These are phyloP conservation scores for Aphodius granarius DNA, from an alignment of 2,888 invertebrate genomes.

Conservation along the genomic window DNA sequence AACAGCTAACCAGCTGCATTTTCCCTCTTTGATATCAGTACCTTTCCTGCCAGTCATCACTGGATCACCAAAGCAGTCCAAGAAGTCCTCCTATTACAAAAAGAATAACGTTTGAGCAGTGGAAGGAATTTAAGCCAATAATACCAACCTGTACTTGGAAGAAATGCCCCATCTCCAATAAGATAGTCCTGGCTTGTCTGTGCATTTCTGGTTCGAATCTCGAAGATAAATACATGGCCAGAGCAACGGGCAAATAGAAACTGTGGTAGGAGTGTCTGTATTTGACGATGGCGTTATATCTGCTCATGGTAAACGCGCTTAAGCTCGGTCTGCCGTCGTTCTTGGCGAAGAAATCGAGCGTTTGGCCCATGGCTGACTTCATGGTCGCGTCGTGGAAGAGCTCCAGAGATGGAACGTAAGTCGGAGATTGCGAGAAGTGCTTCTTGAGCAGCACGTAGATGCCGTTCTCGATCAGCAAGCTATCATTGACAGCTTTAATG, in stretches of 20 bases:
- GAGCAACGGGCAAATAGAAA: slow-evolving; percentile 83
- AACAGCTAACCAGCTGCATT: slow-evolving; percentile 94
- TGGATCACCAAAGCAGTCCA: slow-evolving; percentile 90
- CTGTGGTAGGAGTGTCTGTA: slow-evolving; percentile 91
- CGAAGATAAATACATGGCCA: slow-evolving; percentile 81
- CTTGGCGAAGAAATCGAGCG: slow-evolving; percentile 72
- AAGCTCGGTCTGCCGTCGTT: slow-evolving; percentile 60
- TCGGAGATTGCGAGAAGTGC: slow-evolving; percentile 73
- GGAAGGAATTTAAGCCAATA: not conserved
- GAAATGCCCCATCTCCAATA: slow-evolving; percentile 91
- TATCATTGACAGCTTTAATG: slow-evolving; percentile 82
- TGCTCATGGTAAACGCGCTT: slow-evolving; percentile 73
- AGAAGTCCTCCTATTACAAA: slow-evolving; percentile 73
- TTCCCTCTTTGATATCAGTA: slow-evolving; percentile 92
- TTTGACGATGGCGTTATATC: slow-evolving; percentile 80
- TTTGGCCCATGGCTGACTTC: slow-evolving; percentile 76
- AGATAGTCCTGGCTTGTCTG: slow-evolving; percentile 76
- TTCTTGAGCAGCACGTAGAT: slow-evolving; percentile 78
- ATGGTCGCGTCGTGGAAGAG: slow-evolving; percentile 73
- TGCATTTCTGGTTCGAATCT: slow-evolving; percentile 73
- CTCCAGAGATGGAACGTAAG: slow-evolving; percentile 75
- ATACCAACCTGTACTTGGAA: slow-evolving; percentile 85
- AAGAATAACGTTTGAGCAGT: not conserved
- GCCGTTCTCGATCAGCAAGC: slow-evolving; percentile 74
- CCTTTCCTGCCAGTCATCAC: slow-evolving; percentile 86